Evolutionary conservation across 2,797 vertebrate genomes (phyloP).

Genomic region (Darevskia mixta): DNA sequence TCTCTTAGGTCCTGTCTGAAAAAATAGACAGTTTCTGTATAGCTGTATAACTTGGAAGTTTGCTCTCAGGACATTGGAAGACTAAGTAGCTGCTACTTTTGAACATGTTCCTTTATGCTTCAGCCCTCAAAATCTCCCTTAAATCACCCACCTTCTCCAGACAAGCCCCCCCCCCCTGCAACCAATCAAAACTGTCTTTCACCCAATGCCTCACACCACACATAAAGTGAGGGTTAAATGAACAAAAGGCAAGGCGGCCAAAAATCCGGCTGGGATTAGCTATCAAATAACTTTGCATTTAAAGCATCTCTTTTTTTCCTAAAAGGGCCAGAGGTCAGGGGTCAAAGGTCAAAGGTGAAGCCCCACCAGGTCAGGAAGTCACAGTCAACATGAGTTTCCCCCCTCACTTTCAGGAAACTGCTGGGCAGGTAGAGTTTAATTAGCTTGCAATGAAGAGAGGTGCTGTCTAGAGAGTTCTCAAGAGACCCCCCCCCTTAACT

Average conservation of each 20-base stretch:
- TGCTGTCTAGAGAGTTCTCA: background rate
- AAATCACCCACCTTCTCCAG: background rate
- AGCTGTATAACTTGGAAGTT: background rate
- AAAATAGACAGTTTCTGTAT: background rate
- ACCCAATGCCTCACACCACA: too few relatives aligned
- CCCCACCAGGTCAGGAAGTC: constrained; percentile 39
- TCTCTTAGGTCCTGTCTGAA: background rate
- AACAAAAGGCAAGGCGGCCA: background rate
- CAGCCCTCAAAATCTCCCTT: background rate
- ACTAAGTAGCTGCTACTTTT: background rate
- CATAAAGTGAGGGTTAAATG: background rate
- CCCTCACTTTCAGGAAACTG: constrained; percentile 34
- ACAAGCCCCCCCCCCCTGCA: background rate
- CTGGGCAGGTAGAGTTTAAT: constrained; percentile 50
- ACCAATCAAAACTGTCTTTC: background rate
- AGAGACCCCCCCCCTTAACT: too few relatives aligned
- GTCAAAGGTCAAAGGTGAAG: constrained; percentile 65
- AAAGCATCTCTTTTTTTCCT: constrained; percentile 45
- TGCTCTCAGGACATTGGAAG: background rate
- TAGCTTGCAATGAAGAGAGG: constrained; percentile 30
- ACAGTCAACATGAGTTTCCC: background rate
- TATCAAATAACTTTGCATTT: constrained; percentile 68
- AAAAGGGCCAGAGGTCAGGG: constrained; percentile 59
- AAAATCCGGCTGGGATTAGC: constrained; percentile 46
- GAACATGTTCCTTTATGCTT: background rate